phyloP scores from a whole-genome alignment of 2,113 vertebrate species.

The Amblyopsis rosae region DNA sequence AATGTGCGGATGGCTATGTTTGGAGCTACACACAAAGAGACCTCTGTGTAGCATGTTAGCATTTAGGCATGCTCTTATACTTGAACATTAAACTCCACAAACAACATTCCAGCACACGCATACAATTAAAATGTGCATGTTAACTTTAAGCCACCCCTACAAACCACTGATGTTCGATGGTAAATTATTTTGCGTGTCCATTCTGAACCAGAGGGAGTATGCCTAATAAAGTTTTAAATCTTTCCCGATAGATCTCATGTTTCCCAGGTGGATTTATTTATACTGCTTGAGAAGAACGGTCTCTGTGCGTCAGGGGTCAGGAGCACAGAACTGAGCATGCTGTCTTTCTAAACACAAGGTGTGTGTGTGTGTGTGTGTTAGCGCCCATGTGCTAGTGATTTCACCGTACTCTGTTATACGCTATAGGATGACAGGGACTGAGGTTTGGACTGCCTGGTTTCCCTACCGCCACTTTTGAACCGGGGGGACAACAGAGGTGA shows the following conservation, averaged over 20 bases:
- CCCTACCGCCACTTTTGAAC: conserved; percentile 52
- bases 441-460: conserved; percentile 47
- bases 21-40: conserved; percentile 55
- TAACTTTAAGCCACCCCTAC: not conserved
- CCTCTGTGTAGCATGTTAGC: conserved; percentile 59
- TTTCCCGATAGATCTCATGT: conserved; percentile 42
- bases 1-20: conserved; percentile 34
- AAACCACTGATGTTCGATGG: not conserved
- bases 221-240: conserved; percentile 41
- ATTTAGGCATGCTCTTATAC: conserved; percentile 44
- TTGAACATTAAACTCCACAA: not conserved
- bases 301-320: conserved; percentile 38
- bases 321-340: conserved; percentile 30
- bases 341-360: conserved; percentile 54
- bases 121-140: not conserved
- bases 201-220: conserved; percentile 1
- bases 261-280: conserved; percentile 59
- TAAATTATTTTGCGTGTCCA: not conserved
- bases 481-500: conserved; percentile 31
- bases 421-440: conserved; percentile 53
- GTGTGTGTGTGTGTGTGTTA: conserved; percentile 44
- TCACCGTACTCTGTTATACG: conserved; percentile 43
- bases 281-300: conserved; percentile 42
- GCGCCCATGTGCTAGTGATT: conserved; percentile 75
- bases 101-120: not conserved